phyloP scores from a whole-genome alignment of 1,140 invertebrate species.

The Hestina assimilis region DNA sequence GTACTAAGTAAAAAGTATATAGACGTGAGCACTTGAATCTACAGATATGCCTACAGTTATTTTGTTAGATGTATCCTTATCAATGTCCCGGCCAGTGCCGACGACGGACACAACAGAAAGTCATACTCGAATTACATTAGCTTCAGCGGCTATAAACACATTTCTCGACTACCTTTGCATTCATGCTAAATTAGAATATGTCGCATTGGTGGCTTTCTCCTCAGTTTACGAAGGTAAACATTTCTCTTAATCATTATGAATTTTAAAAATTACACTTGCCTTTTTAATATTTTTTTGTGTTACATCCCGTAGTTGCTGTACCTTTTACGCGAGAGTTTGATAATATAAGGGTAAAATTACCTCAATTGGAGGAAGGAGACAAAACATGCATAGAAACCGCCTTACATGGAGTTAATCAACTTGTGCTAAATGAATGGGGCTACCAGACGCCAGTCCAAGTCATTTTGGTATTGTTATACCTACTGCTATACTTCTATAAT shows the following conservation, averaged over 20 bases:
- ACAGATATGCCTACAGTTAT: slow-evolving; percentile 89
- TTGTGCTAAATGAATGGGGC: slow-evolving; percentile 92
- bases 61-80: slow-evolving; percentile 88
- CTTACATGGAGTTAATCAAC: slow-evolving; percentile 85
- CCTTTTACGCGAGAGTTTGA: slow-evolving; percentile 93
- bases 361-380: slow-evolving; percentile 88
- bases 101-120: slow-evolving; percentile 65
- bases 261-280: background rate
- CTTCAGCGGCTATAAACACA: slow-evolving; percentile 89
- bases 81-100: slow-evolving; percentile 83
- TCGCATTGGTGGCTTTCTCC: slow-evolving; percentile 92
- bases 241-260: background rate
- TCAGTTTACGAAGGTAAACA: slow-evolving; percentile 83
- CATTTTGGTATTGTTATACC: slow-evolving; percentile 75
- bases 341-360: slow-evolving; percentile 84
- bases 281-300: too few relatives aligned
- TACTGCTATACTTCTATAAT: too few relatives aligned
- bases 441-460: slow-evolving; percentile 86
- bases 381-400: slow-evolving; percentile 90
- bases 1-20: background rate
- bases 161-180: slow-evolving; percentile 90
- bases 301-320: slow-evolving; percentile 83
- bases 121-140: slow-evolving; percentile 79
- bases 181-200: slow-evolving; percentile 94
- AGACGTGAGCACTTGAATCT: background rate